Conservation (phyloP, 2,888 invertebrate species). For the Zaprionus bogoriensis region DNA sequence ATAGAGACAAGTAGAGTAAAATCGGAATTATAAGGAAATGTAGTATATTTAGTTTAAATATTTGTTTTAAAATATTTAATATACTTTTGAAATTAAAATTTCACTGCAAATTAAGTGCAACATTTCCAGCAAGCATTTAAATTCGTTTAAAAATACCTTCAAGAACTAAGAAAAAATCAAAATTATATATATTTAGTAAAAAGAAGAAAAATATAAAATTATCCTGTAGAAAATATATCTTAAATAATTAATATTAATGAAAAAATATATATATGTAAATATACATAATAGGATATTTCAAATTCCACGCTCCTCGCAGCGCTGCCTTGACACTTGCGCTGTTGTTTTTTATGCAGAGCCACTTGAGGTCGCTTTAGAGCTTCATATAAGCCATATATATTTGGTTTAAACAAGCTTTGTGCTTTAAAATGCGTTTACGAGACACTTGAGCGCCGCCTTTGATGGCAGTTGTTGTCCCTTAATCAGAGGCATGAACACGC, state of each 20-base stretch:
- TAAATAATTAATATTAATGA: neutral
- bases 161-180: neutral
- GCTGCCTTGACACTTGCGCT: neutral
- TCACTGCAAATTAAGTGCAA: no score
- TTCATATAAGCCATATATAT: constrained; percentile 31
- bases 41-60: no score
- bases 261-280: neutral
- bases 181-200: neutral
- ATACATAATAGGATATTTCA: neutral
- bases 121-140: no score
- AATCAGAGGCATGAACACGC: constrained; percentile 35
- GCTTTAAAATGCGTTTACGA: constrained; percentile 53
- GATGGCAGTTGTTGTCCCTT: constrained; percentile 30
- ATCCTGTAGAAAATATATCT: fast-evolving
- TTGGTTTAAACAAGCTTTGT: constrained; percentile 34
- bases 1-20: no score
- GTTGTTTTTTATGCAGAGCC: constrained; percentile 16
- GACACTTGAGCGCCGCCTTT: constrained; percentile 42
- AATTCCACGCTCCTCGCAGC: neutral
- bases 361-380: constrained; percentile 36
- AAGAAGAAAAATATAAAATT: neutral
- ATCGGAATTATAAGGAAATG: no score
- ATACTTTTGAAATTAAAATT: no score
- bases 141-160: fast-evolving
- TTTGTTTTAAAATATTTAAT: no score